phyloP scores from a whole-genome alignment of 2,888 invertebrate genomes.

The Macrosoma leucophasiata region DNA sequence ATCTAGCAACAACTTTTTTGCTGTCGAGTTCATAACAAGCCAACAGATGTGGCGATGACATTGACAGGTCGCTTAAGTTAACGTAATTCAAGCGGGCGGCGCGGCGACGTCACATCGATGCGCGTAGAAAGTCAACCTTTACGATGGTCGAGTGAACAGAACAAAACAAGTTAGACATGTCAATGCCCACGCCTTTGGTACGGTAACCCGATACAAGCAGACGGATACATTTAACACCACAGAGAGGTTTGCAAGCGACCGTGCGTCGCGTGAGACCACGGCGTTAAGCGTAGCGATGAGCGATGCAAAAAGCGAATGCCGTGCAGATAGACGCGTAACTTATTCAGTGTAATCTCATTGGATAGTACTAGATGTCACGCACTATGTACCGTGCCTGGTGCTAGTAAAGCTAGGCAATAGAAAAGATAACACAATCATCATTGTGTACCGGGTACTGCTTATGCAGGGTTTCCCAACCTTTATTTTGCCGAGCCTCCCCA shows the following conservation, averaged over 20 bases:
- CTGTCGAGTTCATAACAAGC: conserved; percentile 29
- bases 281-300: conserved; percentile 41
- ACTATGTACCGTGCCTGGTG: conserved; percentile 34
- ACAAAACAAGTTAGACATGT: conserved; percentile 72
- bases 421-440: too few species aligned
- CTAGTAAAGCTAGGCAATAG: conserved; percentile 22
- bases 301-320: conserved; percentile 32
- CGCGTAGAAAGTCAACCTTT: conserved; percentile 69
- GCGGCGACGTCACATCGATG: conserved; percentile 57
- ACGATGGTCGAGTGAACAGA: conserved; percentile 63
- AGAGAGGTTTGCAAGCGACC: conserved; percentile 44
- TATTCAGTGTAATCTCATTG: conserved; percentile 42
- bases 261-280: conserved; percentile 32
- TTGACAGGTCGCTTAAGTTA: conserved; percentile 57
- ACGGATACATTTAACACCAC: conserved; percentile 71
- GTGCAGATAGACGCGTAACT: conserved; percentile 42
- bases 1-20: too few species aligned
- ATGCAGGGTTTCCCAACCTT: too few species aligned
- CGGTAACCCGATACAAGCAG: conserved; percentile 69
- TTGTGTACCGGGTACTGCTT: too few species aligned
- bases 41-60: conserved; percentile 42
- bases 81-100: conserved; percentile 51
- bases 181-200: conserved; percentile 74
- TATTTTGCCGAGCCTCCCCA: too few species aligned
- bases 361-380: conserved; percentile 59